Evolutionary conservation across 2,888 invertebrate genomes (phyloP), one percentile per base, ranked within the genome.

Genomic region (Patella pellucida): DNA sequence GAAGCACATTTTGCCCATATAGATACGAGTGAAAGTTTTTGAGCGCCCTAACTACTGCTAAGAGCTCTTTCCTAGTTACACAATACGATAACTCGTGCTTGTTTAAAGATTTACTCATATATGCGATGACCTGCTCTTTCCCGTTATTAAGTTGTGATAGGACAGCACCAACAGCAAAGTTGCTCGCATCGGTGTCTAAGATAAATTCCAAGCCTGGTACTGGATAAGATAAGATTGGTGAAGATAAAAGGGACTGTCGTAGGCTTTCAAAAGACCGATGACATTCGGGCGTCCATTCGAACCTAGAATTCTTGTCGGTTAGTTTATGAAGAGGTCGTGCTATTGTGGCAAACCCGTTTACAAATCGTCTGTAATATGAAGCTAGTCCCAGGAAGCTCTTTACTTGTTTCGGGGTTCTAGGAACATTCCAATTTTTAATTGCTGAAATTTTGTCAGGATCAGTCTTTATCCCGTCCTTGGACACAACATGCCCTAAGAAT

Each of bases 401-500:
- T 16, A 56, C n/a, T 78, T 78, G 71, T 16, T 75, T 78, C 14
- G 54, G 54, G n/a, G 19, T 54, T 11, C 16, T 72, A 15, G 78
- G 78, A 23, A 31, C 27, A 14, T 77, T 76, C 76, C 79, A 79
- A 23, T 81, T 56, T 14, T 76, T 73, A 9, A 81, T 73, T 7
- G 75, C 75, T 5, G 50, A 51, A 15, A 76, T 31, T 50, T 81
- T 81, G 11, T 71, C 75, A 41, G 77, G 78, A 16, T 68, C n/a
- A 12, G 56, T 19, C 56, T 56, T 56, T 16, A 81, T 70, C 12
- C 81, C 80, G 14, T 77, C 52, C 71, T 76, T 74, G 2, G 78
- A 76, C 16, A 80, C 74, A 3, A 76, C 71, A 70, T 82, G 79
- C 5, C 80, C 82, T 27, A 80, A 67, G 50, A 78, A 82, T 19